These are phyloP conservation scores for Mormyrops boulengeri DNA, from an alignment of 2,797 vertebrate species.

Conservation along the genomic window DNA sequence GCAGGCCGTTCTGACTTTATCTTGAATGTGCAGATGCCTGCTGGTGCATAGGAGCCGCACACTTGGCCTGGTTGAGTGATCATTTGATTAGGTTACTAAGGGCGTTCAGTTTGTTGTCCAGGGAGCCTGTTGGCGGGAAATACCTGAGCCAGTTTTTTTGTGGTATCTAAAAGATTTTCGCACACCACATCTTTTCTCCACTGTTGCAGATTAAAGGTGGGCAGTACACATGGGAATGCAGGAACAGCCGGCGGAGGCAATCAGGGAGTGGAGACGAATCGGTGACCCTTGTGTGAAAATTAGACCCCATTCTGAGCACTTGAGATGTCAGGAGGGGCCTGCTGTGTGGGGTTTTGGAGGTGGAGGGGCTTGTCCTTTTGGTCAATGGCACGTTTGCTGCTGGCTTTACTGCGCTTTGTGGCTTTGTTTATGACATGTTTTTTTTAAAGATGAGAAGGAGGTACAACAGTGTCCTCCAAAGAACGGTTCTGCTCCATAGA, in stretches of 20 bases:
- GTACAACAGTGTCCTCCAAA: neutral
- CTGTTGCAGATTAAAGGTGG: neutral
- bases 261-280: neutral
- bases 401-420: constrained; percentile 18
- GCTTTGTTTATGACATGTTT: constrained; percentile 4
- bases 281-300: neutral
- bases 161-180: neutral
- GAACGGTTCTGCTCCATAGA: neutral
- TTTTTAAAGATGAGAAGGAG: neutral
- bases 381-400: neutral
- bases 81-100: neutral
- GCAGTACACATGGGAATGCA: neutral
- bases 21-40: neutral
- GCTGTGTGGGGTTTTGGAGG: neutral
- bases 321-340: neutral
- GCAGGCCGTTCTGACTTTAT: neutral
- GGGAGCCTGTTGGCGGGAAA: neutral
- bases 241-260: neutral
- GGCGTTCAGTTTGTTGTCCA: neutral
- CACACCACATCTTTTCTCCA: neutral
- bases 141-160: neutral
- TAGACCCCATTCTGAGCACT: neutral
- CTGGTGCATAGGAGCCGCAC: neutral
- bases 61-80: neutral
- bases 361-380: neutral